phyloP scores from a whole-genome alignment of 1,140 invertebrate species.

The Vanessa tameamea region DNA sequence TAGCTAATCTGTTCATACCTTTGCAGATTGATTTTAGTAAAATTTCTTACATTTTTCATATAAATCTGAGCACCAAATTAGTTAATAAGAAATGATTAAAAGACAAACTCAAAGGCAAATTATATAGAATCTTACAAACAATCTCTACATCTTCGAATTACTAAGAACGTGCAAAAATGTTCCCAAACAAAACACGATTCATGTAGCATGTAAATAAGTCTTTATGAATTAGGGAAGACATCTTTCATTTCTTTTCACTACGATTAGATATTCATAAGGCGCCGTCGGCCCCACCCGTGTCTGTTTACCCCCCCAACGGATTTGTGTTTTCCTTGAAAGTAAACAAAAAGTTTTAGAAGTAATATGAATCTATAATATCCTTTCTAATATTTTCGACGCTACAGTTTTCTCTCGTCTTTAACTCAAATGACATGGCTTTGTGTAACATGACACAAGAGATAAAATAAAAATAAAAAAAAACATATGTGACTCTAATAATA shows the following conservation, averaged over 20 bases:
- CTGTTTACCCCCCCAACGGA: slow-evolving; percentile 49
- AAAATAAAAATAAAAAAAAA: no score
- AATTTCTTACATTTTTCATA: background rate
- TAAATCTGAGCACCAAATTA: background rate
- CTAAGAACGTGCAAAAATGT: slow-evolving; percentile 22
- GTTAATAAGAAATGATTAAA: background rate
- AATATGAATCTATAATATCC: slow-evolving; percentile 63
- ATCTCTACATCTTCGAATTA: slow-evolving; percentile 7
- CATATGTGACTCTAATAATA: no score
- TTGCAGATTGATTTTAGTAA: no score
- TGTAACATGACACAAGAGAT: no score
- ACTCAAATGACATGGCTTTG: no score
- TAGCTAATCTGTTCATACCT: no score
- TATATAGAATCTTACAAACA: slow-evolving; percentile 6
- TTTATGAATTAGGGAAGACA: slow-evolving; percentile 62
- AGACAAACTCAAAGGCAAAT: background rate
- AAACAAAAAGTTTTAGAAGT: slow-evolving; percentile 64
- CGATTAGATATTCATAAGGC: slow-evolving; percentile 74
- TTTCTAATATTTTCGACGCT: background rate
- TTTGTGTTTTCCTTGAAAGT: slow-evolving; percentile 58
- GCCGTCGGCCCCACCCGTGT: slow-evolving; percentile 46
- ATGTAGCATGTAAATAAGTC: slow-evolving; percentile 66
- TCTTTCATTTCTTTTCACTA: slow-evolving; percentile 67
- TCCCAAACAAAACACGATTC: slow-evolving; percentile 42
- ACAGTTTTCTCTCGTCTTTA: no score